Evolutionary conservation across 53 echinoderm and acorn worm species (phyloP).

Genomic region (Zoroaster sp.): DNA sequence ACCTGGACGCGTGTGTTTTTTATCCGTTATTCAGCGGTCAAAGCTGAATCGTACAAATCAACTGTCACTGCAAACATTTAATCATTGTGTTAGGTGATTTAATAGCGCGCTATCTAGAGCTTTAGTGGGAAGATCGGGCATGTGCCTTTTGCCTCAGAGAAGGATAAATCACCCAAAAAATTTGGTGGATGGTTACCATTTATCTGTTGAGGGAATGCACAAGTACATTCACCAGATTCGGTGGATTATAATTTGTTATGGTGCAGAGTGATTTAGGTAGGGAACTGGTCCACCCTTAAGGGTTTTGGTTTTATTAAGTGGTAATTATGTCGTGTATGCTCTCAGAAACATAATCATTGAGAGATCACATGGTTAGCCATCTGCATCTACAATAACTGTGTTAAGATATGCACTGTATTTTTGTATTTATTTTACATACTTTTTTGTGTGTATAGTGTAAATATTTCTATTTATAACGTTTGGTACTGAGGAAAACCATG

Average conservation of each 20-base stretch:
- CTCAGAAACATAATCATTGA: too few species aligned
- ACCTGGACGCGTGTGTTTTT: not conserved
- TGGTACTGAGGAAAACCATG: too few species aligned
- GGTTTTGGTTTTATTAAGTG: too few species aligned
- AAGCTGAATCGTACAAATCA: not conserved
- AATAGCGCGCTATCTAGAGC: not conserved
- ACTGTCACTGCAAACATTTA: not conserved
- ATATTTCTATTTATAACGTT: too few species aligned
- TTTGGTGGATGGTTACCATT: not conserved
- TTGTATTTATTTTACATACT: too few species aligned
- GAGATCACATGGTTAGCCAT: too few species aligned
- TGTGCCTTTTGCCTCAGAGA: not conserved
- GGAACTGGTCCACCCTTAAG: too few species aligned
- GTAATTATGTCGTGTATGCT: too few species aligned
- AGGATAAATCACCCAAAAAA: not conserved
- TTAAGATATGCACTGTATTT: too few species aligned
- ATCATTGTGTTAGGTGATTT: not conserved
- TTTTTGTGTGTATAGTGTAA: too few species aligned
- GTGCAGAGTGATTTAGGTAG: too few species aligned
- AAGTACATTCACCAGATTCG: not conserved
- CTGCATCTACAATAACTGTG: too few species aligned
- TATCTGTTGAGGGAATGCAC: not conserved
- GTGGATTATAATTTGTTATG: not conserved
- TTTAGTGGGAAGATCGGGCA: not conserved
- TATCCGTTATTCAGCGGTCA: not conserved